Evolutionary conservation across 2,888 invertebrate species (phyloP).

Genomic region (Melanchra persicariae): DNA sequence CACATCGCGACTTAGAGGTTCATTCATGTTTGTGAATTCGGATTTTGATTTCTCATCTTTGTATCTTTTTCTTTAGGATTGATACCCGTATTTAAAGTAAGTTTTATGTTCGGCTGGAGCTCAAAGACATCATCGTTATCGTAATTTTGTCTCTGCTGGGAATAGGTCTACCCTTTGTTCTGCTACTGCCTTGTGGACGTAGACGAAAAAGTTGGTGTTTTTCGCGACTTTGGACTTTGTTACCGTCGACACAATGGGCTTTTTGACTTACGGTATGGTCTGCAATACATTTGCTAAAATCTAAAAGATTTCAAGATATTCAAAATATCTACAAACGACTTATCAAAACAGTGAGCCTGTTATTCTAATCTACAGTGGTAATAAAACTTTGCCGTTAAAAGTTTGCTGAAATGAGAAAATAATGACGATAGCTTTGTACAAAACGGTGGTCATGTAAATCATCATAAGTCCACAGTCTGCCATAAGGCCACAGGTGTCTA

Average conservation of each 20-base stretch:
- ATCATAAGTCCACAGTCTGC: not conserved
- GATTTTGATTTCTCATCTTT: conserved; percentile 23
- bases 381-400: not conserved
- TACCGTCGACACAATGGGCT: too few relatives aligned
- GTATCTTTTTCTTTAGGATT: not conserved
- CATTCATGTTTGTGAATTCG: conserved; percentile 44
- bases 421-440: not conserved
- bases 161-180: too few relatives aligned
- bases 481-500: conserved; percentile 7
- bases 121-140: too few relatives aligned
- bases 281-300: not conserved
- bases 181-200: too few relatives aligned
- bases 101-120: not conserved
- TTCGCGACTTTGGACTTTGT: too few relatives aligned
- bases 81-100: not conserved
- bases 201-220: too few relatives aligned
- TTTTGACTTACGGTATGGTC: not conserved
- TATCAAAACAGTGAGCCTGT: not conserved
- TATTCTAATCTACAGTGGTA: not conserved
- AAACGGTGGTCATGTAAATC: too few relatives aligned
- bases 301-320: not conserved
- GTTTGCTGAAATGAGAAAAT: not conserved
- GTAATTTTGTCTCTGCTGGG: not conserved
- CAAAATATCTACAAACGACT: not conserved
- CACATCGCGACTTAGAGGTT: conserved; percentile 16